Evolutionary conservation across 2,888 invertebrate genomes (phyloP), one percentile per base, ranked within the genome.

Genomic region (Galeopsomyia nigrocyanea): DNA sequence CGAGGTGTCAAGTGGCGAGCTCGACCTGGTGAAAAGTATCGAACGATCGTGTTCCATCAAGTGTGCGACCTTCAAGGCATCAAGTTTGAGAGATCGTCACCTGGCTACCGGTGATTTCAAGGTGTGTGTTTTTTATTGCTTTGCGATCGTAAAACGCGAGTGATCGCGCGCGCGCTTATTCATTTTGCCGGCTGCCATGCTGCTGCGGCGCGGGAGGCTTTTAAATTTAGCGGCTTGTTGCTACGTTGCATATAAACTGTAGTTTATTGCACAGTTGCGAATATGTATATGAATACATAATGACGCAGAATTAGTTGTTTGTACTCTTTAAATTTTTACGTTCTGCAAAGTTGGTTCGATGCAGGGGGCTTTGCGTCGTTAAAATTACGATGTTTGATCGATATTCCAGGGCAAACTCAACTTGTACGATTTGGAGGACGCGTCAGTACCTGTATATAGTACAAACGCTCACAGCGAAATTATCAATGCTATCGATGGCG

Each of bases 1-100:
- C 82, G 93, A 94, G 83, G 88, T 96, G 22, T 90, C 91, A 31
- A 91, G 92, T 63, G 93, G 94, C 2, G 92, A 95, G 82, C 84
- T 93, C 26, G 89, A 91, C 70, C 90, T 92, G 76, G 83, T 94
- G 2, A 91, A 91, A 79, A 92, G 94, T 78, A 90, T 94, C 76
- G 94, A 94, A 79, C 93, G 94, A 81, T 91, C 93, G n/a, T 92
- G 92, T 75, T 91, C 95, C 0, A 93, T 97, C 77, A 98, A 97
- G 88, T 98, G 98, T 88, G 94, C 94, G 21, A 96, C 97, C 0
- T 98, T 98, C 87, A 96, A 95, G 57, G 96, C 97, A 0, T 94
- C 95, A 14, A 93, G 91, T 78, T 88, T 95, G 68, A 90, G 93
- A 70, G 92, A 94, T 80, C 90, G 97, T 71, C 91, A 92, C 86